Base-by-base conservation (phyloP, 1,140 invertebrate species). In the Formica exsecta region DNA sequence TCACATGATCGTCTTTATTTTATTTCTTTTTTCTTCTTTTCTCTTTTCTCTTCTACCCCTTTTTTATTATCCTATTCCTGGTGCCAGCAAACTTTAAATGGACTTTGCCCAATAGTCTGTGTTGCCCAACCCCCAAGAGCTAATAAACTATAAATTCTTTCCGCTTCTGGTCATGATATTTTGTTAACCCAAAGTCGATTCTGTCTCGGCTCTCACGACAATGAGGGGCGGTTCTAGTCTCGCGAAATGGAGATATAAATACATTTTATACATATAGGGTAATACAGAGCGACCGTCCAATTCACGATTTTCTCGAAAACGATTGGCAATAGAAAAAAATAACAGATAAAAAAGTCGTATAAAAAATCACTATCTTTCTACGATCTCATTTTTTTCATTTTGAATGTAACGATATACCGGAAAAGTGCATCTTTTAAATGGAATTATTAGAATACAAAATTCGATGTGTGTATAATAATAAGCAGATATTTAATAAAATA, bases 121-220 rank as follows among this genome's bases (percentile, higher is more conserved):
- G 89, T 86, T 93, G 92, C 90, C 91, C 87, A 88, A 88, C 91
- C 87, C 84, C 86, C 83, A 59, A 91, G 48, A 51, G 91, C 92
- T 93, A 94, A 94, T 93, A 93, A 93, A 93, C 92, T 89, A 94
- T 93, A 94, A 94, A 94, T 94, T 90, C 79, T 83, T 68, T 73
- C 62, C 80, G 86, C 51, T 44, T n/a, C 61, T 87, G 79, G 32
- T 74, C 65, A 71, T 85, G 91, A 91, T 93, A 92, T 91, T 89
- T 90, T 89, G 87, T 90, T 88, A 90, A 86, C 89, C 76, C 88
- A 79, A 64, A 76, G 75, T 51, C 36, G 19, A 80, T 65, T 64
- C 68, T 44, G 54, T 89, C 75, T 32, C 61, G 32, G 76, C 87
- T 86, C 84, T 22, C 57, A 38, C 59, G 25, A 38, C 74, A 66